Base-by-base conservation (phyloP, 2,888 invertebrate species). In the Polydrusus cervinus region DNA sequence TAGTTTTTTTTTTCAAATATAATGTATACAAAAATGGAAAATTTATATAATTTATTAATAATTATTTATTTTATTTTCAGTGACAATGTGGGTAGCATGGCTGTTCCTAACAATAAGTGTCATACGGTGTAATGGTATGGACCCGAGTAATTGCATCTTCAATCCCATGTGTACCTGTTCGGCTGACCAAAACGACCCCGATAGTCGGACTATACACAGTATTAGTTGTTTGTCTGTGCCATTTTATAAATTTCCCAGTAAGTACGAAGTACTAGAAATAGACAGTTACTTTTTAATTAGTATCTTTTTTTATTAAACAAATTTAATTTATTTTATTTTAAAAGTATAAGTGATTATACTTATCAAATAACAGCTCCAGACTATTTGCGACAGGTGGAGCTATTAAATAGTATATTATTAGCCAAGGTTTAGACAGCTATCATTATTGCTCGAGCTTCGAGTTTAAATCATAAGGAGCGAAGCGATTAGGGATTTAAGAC, bases 101-200 rank as follows among this genome's bases (percentile, higher is more conserved):
- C 43, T 45, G 64, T 34, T 74, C 1, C 55, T 53, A 14, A 45
- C 25, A 7, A 38, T 70, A 61, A 66, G 60, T 40, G 43, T 43
- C 43, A 65, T 57, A 25, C 53, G 14, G 34, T 55, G 65, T 49
- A 40, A 60, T 51, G 68, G 64, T 47, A 34, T 25, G n/a, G 76
- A 73, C 40, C 81, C 85, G 74, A 84, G 84, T 80, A 84, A 83
- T 38, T 93, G 93, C 86, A 89, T 89, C 76, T 90, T 91, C 87
- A 93, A 93, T 87, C 90, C 92, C 30, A 91, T 93, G 87, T 93
- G 93, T 87, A 90, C 91, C 80, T 93, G 93, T 86, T 91, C 91
- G 83, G 87, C 90, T 51, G 90, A 90, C 80, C 91, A 92, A 85
- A 83, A 85, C 78, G 85, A 86, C 79, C 81, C 83, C 78, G 80